A percentile compares a stretch with the other conserved stretches of the same genome.
These are phyloP conservation scores for Helicoverpa assulta DNA, from an alignment of 2,888 invertebrate genomes.

Conservation along the genomic window DNA sequence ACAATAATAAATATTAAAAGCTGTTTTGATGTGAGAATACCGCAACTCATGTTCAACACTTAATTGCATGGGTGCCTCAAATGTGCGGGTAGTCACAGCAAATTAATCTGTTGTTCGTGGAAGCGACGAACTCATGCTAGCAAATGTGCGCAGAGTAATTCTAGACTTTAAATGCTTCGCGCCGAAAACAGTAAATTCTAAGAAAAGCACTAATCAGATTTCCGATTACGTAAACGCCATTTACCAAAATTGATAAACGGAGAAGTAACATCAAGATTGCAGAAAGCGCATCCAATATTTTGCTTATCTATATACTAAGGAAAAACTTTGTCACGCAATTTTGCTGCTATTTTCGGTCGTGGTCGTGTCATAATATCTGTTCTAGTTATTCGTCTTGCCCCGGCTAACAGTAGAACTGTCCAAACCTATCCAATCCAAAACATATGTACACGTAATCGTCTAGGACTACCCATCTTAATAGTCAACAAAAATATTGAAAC, in stretches of 20 bases:
- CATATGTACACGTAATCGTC: too few relatives aligned
- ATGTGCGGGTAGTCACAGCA: conserved; percentile 30
- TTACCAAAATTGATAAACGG: not conserved
- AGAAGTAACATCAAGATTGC: not conserved
- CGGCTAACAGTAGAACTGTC: too few relatives aligned
- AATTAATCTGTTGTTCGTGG: conserved; percentile 37
- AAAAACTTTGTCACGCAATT: too few relatives aligned
- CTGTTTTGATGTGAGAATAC: not conserved
- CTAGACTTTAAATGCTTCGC: conserved; percentile 14
- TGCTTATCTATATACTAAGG: not conserved
- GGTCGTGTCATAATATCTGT: too few relatives aligned
- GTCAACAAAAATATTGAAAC: too few relatives aligned
- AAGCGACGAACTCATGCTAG: conserved; percentile 23
- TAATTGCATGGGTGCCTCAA: conserved; percentile 22
- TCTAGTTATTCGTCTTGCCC: too few relatives aligned
- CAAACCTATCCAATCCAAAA: too few relatives aligned
- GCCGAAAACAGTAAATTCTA: conserved; percentile 10
- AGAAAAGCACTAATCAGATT: not conserved
- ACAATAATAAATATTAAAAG: not conserved
- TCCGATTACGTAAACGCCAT: not conserved
- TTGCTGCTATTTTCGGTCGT: too few relatives aligned
- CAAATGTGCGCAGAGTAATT: conserved; percentile 34
- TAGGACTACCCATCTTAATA: too few relatives aligned
- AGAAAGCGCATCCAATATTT: not conserved
- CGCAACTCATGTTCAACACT: conserved; percentile 12